Conservation (phyloP, 2,888 invertebrate genomes). For the Andricus curvator region DNA sequence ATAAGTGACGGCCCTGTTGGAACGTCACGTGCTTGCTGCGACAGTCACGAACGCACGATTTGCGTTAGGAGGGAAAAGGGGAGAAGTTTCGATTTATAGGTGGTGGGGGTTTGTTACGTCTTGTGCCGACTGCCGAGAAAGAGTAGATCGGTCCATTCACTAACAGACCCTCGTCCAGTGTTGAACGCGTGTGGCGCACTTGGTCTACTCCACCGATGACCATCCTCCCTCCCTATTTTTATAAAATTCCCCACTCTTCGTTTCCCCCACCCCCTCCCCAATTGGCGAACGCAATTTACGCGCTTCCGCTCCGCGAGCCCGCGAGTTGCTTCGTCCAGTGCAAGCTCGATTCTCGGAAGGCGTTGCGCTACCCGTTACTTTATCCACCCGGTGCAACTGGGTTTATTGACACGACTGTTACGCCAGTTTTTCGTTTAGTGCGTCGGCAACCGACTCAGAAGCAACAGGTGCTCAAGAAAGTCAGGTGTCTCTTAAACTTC, state of each 20-base stretch:
- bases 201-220: constrained; percentile 48
- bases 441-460: not conserved
- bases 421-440: not conserved
- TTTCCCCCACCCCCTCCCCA: not conserved
- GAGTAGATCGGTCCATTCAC: constrained; percentile 71
- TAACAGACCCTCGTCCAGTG: constrained; percentile 66
- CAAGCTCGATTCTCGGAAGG: constrained; percentile 13
- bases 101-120: constrained; percentile 59
- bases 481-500: not conserved
- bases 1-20: constrained; percentile 54
- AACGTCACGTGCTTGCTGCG: constrained; percentile 59
- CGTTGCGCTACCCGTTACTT: constrained; percentile 37
- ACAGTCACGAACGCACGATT: constrained; percentile 61
- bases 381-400: constrained; percentile 35
- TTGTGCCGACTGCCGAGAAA: constrained; percentile 52
- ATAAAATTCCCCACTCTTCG: not conserved
- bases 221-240: constrained; percentile 43
- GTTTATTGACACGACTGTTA: constrained; percentile 15
- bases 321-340: constrained; percentile 31
- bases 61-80: constrained; percentile 52
- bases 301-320: constrained; percentile 42
- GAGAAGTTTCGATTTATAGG: constrained; percentile 31
- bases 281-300: constrained; percentile 19
- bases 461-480: not conserved
- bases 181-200: constrained; percentile 54